Base-by-base conservation (phyloP, 2,888 invertebrate genomes). In the Phytoseiulus persimilis region DNA sequence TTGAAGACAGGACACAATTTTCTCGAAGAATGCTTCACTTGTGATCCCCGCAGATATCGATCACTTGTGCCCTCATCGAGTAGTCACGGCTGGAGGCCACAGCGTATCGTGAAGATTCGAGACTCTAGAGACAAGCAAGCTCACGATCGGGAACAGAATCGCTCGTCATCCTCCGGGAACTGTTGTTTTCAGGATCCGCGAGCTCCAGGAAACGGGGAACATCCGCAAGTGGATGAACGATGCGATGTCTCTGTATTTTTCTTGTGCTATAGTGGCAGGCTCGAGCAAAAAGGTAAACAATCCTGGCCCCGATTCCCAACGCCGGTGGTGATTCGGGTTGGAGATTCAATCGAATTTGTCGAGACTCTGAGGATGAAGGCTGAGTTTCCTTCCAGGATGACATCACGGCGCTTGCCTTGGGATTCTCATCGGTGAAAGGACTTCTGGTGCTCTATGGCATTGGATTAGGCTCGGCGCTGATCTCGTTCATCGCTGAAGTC, bases 211-310 rank as follows among this genome's bases (percentile, higher is more conserved):
- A 87, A 32, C 87, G 1, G 39, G 87, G 5, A 87, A 32, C 33
- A 87, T 33, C 45, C 87, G 39, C 28, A 84, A 84, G 31, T 84
- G 84, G 84, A 32, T 84, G 23, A 84, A 84, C 33, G 31, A 32
- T n/a, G 84, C 84, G 32, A 84, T 84, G 84, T 23, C 84, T 33
- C 32, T 32, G 18, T 84, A 31, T 84, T 84, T 84, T 31, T 32
- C 84, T 3, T 84, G 84, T 31, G 84, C 32, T 18, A 14, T 84
- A 2, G 84, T 31, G 23, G 31, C 3, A 23, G 84, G 84, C 14
- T 18, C 31, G 11, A 23, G 18, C 3, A 14, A 32, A 31, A 28
- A 84, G 84, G n/a, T n/a, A n/a, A n/a, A n/a, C n/a, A n/a, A n/a
- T n/a, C n/a, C n/a, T n/a, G n/a, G n/a, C n/a, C n/a, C n/a, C n/a